Evolutionary conservation across 2,888 invertebrate genomes (phyloP), one percentile per base, ranked within the genome.

Genomic region (Pandemis heparana): DNA sequence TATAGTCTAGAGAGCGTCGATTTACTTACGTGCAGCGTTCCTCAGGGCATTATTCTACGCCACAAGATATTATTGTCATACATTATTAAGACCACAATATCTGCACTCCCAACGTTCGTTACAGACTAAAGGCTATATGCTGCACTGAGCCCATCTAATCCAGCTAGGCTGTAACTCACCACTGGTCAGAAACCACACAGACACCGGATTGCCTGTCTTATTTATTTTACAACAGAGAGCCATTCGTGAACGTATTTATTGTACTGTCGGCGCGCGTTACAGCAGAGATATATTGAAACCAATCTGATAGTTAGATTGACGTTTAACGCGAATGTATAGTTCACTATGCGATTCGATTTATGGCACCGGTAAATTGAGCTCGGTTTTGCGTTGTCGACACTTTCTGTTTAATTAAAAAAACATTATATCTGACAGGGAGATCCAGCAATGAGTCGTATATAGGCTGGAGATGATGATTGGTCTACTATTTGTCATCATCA

Each of bases 21-120:
- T 83, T 81, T 80, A 82, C 80, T 78, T 75, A 75, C 75, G 48
- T 18, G 7, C 16, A 18, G 53, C 8, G 18, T 53, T 53, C 18
- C 53, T 18, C 53, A 56, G 41, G 46, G 61, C 46, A 56, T 70
- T 48, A 23, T 23, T 63, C 23, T 18, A 18, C 1, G 56, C 56
- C 23, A 56, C 56, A 56, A 23, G 56, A 23, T 23, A 56, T 56
- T 56, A 23, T 56, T 56, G 23, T 56, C 56, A 56, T 56, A 56
- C 5, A 56, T 23, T 56, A 56, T 56, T 56, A 23, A 56, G 12
- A 18, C 53, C 53, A 10, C 23, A 12, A 56, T 56, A 56, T 18
- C 12, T 56, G 23, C 9, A 10, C 23, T 12, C 10, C 12, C 23
- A 10, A 23, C 23, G 23, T 56, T 56, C 1, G 10, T 48, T 48